A percentile compares a stretch with the other conserved stretches of the same genome.
Evolutionary conservation across 1,140 invertebrate species (phyloP).

Genomic region (Megalonaias nervosa): DNA sequence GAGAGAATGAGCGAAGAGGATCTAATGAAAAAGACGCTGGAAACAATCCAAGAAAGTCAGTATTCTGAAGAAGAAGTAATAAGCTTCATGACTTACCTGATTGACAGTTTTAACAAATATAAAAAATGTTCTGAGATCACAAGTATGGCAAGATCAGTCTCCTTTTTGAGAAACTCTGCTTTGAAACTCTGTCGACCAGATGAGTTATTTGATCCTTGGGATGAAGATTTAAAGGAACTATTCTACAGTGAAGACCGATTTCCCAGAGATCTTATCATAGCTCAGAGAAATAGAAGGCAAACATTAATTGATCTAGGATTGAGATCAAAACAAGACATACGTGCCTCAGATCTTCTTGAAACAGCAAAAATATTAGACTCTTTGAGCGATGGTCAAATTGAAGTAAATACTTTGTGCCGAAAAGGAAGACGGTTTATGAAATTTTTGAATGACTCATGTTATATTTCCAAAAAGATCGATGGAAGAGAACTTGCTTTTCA

Average conservation of each 20-base stretch:
- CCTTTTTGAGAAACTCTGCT: conserved; percentile 1
- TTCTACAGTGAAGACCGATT: conserved; percentile 1
- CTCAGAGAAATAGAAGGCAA: not conserved
- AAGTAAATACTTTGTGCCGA: not conserved
- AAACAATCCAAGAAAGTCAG: not conserved
- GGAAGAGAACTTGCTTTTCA: not conserved
- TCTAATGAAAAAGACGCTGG: not conserved
- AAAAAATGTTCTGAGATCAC: not conserved
- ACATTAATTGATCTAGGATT: conserved; percentile 1
- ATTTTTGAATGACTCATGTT: not conserved
- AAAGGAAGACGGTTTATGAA: conserved; percentile 5
- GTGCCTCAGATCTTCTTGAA: not conserved
- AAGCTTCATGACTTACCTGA: conserved; percentile 12
- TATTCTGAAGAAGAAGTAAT: not conserved
- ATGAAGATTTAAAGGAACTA: not conserved
- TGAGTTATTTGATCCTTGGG: conserved; percentile 16
- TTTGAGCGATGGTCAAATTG: not conserved
- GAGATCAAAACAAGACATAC: not conserved
- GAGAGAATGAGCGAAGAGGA: too few species aligned
- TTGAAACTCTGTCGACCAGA: not conserved
- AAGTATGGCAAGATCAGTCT: not conserved
- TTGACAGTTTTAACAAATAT: conserved; percentile 3
- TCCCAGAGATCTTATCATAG: not conserved
- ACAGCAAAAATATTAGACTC: conserved; percentile 1
- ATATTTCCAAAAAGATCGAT: not conserved